These are phyloP conservation scores for Poecilia velifera DNA, from an alignment of 2,797 vertebrate species.

Conservation along the genomic window DNA sequence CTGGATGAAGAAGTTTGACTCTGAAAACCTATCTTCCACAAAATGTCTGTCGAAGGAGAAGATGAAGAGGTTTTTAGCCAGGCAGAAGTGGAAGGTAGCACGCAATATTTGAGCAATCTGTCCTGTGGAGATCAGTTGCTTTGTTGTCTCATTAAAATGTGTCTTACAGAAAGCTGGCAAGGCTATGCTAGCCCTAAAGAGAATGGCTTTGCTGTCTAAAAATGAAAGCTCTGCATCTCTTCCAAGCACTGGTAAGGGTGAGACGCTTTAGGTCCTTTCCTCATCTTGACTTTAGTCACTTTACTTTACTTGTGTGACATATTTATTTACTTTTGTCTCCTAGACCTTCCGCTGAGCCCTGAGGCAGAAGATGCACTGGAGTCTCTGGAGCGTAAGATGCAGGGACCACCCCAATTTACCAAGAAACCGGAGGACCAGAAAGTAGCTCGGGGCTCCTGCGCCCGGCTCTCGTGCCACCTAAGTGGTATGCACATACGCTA, in stretches of 20 bases:
- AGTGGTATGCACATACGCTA: slow-evolving; percentile 67
- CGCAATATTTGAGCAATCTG: background rate
- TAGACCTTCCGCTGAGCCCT: slow-evolving; percentile 66
- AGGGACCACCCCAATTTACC: slow-evolving; percentile 67
- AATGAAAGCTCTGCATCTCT: slow-evolving; percentile 58
- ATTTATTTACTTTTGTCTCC: background rate
- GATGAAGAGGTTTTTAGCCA: slow-evolving; percentile 87
- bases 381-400: slow-evolving; percentile 79
- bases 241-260: slow-evolving; percentile 66
- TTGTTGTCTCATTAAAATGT: slow-evolving; percentile 6
- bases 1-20: slow-evolving; percentile 82
- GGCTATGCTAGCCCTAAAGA: slow-evolving; percentile 87
- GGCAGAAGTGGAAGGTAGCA: slow-evolving; percentile 89
- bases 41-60: slow-evolving; percentile 86
- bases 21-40: slow-evolving; percentile 53
- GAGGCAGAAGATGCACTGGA: slow-evolving; percentile 72
- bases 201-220: slow-evolving; percentile 84
- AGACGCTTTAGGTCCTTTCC: slow-evolving; percentile 31
- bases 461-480: slow-evolving; percentile 77
- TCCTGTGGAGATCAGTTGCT: background rate
- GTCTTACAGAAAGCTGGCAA: slow-evolving; percentile 83
- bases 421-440: slow-evolving; percentile 65
- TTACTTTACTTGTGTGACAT: slow-evolving; percentile 9
- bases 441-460: slow-evolving; percentile 60
- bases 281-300: background rate